Percentiles rank a stretch among this genome's conserved stretches.
Evolutionary conservation across 2,113 vertebrate species (phyloP).

Genomic region (Megaceryle torquata): DNA sequence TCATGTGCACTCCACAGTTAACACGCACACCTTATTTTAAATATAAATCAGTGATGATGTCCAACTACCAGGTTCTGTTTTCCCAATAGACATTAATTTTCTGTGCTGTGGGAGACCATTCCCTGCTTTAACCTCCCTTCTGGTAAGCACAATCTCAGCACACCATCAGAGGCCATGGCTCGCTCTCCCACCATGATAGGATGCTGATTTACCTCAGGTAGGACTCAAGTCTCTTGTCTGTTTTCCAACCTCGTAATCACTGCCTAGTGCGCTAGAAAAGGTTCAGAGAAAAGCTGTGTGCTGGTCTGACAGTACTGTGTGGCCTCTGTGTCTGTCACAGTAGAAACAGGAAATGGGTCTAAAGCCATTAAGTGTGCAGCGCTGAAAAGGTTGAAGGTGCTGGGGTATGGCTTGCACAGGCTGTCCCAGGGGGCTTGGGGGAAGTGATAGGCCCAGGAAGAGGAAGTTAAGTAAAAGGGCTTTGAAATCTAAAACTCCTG

Average conservation of each 20-base stretch:
- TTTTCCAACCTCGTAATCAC: neutral
- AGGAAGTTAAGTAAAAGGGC: conserved; percentile 10
- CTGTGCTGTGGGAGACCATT: neutral
- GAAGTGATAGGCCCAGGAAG: neutral
- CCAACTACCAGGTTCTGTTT: neutral
- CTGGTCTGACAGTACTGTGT: neutral
- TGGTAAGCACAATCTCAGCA: accelerated
- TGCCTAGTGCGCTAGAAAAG: neutral
- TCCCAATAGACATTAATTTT: neutral
- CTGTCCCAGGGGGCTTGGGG: neutral
- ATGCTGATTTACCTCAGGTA: neutral
- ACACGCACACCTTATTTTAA: neutral
- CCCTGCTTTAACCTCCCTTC: neutral
- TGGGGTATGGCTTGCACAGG: accelerated
- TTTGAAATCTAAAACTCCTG: neutral
- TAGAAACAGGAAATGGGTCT: neutral
- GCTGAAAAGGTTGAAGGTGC: neutral
- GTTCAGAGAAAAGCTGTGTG: neutral
- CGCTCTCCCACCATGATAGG: neutral
- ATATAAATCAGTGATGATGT: neutral
- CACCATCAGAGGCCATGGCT: accelerated
- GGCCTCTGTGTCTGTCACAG: neutral
- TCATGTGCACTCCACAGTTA: neutral
- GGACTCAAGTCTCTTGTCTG: neutral
- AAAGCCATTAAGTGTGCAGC: neutral